Evolutionary conservation across 2,797 vertebrate genomes (phyloP).

Genomic region (Chaunax sp.): DNA sequence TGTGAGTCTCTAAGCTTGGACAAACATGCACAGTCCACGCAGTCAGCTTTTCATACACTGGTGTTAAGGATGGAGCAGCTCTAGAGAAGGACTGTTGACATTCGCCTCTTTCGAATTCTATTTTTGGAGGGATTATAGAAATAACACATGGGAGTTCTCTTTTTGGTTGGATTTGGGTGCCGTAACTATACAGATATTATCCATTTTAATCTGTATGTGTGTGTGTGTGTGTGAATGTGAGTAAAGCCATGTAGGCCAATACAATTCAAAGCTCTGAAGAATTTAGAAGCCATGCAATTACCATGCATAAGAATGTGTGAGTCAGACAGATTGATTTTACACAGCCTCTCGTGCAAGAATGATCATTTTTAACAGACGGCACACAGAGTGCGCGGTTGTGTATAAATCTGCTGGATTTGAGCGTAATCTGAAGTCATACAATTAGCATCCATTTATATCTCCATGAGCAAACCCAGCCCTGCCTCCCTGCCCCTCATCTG

Average conservation of each 20-base stretch:
- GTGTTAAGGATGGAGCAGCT: conserved; percentile 16
- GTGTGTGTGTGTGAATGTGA: background rate
- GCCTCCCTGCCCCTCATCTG: conserved; percentile 77
- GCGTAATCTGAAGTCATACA: conserved; percentile 68
- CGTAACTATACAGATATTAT: conserved; percentile 47
- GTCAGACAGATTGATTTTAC: no score
- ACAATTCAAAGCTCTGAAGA: no score
- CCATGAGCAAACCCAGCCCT: conserved; percentile 69
- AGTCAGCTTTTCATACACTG: conserved; percentile 37
- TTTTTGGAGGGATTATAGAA: conserved; percentile 72
- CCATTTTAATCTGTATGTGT: conserved; percentile 40
- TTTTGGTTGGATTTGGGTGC: conserved; percentile 41
- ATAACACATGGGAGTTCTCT: conserved; percentile 57
- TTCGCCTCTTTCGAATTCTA: conserved; percentile 43
- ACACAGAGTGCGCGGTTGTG: conserved; percentile 4
- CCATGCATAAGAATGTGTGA: no score
- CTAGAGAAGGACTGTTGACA: conserved; percentile 16
- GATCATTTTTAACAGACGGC: conserved; percentile 20
- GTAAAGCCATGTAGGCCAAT: no score
- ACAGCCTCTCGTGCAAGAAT: conserved; percentile 3
- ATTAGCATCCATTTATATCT: conserved; percentile 81
- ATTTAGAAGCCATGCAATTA: no score
- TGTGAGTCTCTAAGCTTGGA: conserved; percentile 40
- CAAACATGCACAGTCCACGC: conserved; percentile 54
- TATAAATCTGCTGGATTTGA: conserved; percentile 40